Percentiles rank a stretch among this genome's conserved stretches.
Conservation (phyloP, 2,113 vertebrate species). For the Pseudorhombus dupliciocellatus region DNA sequence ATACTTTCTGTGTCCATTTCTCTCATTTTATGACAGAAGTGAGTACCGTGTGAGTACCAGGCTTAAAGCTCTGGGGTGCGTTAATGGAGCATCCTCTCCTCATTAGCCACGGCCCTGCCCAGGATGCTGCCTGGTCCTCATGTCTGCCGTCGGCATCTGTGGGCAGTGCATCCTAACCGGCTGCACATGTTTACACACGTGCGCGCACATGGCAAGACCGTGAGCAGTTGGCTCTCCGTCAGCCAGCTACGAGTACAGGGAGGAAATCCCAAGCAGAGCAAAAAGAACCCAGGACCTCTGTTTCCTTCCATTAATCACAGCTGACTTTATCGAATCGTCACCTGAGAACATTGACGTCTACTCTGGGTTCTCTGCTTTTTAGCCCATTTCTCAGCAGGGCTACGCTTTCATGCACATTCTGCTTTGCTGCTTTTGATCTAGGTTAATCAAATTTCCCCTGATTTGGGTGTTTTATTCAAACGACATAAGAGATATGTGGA, state of each 20-base stretch:
- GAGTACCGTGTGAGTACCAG: conserved; percentile 46
- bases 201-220: conserved; percentile 31
- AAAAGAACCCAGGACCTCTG: conserved; percentile 19
- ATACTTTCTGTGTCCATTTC: conserved; percentile 28
- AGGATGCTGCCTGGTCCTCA: conserved; percentile 27
- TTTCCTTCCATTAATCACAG: conserved; percentile 53
- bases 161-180: conserved; percentile 14
- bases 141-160: conserved; percentile 33
- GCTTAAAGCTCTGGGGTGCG: conserved; percentile 48
- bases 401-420: conserved; percentile 21
- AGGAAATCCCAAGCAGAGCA: conserved; percentile 35
- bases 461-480: conserved; percentile 25
- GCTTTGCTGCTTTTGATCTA: conserved; percentile 2
- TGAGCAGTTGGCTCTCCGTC: conserved; percentile 32
- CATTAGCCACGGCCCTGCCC: conserved; percentile 56
- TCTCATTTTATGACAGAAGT: conserved; percentile 38
- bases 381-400: background rate
- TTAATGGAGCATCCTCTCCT: conserved; percentile 61
- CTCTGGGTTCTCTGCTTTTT: conserved; percentile 10
- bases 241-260: conserved; percentile 15
- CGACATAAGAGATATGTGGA: conserved; percentile 27
- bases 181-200: conserved; percentile 56
- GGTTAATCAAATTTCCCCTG: conserved; percentile 28
- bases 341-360: conserved; percentile 29
- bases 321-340: conserved; percentile 46